These are phyloP conservation scores for Ophthalmolycus amberensis DNA, from an alignment of 2,113 vertebrate genomes.

Conservation along the genomic window DNA sequence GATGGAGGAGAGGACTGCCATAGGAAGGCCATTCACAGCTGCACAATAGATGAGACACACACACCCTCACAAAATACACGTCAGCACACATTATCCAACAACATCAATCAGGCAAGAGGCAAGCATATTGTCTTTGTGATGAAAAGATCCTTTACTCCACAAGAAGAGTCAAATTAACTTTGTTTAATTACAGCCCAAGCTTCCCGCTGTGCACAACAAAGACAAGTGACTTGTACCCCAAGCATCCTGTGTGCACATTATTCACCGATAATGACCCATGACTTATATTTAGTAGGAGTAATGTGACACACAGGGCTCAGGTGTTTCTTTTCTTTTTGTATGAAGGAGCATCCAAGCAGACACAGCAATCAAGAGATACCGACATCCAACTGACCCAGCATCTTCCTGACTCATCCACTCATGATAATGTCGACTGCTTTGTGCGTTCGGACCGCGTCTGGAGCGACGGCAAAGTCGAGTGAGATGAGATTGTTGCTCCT, in stretches of 20 bases:
- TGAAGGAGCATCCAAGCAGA: slow-evolving; percentile 41
- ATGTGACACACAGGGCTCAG: slow-evolving; percentile 38
- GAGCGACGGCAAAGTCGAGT: not conserved
- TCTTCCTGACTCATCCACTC: slow-evolving; percentile 32
- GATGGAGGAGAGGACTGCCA: slow-evolving; percentile 58
- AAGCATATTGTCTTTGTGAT: slow-evolving; percentile 60
- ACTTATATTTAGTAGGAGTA: slow-evolving; percentile 31
- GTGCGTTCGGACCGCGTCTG: slow-evolving; percentile 1
- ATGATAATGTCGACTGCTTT: slow-evolving; percentile 40
- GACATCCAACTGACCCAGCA: slow-evolving; percentile 16
- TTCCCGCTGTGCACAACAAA: slow-evolving; percentile 48
- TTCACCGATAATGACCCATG: slow-evolving; percentile 51
- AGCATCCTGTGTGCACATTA: slow-evolving; percentile 23
- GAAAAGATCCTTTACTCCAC: slow-evolving; percentile 60
- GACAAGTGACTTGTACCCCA: slow-evolving; percentile 35
- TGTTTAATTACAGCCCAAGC: slow-evolving; percentile 63
- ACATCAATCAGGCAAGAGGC: slow-evolving; percentile 59
- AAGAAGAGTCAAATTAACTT: slow-evolving; percentile 66
- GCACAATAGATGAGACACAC: slow-evolving; percentile 65
- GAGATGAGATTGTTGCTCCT: not conserved
- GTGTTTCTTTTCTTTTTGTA: slow-evolving; percentile 40
- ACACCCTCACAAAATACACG: slow-evolving; percentile 54
- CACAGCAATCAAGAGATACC: slow-evolving; percentile 30
- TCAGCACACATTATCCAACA: slow-evolving; percentile 47
- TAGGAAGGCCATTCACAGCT: slow-evolving; percentile 57